Conservation (phyloP, 2,797 vertebrate species). For the Phaenicophaeus curvirostris region DNA sequence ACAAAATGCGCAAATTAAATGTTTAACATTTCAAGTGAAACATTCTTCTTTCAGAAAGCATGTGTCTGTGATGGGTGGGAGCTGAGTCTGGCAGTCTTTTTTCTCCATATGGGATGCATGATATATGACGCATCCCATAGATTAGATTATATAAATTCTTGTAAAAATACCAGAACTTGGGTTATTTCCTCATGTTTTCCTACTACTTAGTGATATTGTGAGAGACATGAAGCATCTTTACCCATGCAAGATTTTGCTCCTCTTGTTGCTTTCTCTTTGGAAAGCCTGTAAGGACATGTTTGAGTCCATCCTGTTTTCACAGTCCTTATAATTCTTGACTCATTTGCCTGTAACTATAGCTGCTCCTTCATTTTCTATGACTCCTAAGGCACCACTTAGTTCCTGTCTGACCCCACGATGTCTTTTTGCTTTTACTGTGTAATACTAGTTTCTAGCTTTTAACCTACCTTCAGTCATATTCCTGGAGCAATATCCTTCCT, state of each 20-base stretch:
- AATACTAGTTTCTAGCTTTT: background rate
- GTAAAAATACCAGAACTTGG: background rate
- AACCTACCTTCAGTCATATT: background rate
- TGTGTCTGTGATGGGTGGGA: background rate
- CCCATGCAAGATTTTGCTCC: background rate
- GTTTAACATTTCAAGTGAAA: background rate
- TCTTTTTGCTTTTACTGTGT: background rate
- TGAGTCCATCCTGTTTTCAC: background rate
- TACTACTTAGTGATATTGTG: background rate
- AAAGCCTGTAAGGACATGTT: background rate
- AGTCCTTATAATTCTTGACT: background rate
- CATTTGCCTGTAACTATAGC: background rate
- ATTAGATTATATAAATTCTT: background rate
- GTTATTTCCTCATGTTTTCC: background rate
- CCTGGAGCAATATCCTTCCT: background rate
- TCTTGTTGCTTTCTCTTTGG: background rate
- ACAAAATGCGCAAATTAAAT: background rate
- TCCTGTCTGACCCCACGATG: background rate
- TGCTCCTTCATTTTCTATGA: constrained; percentile 6
- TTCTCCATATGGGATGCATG: background rate
- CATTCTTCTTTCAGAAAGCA: background rate
- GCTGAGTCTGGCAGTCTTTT: background rate
- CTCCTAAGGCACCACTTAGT: background rate
- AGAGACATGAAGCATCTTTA: background rate
- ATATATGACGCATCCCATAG: background rate